A percentile compares a stretch with the other conserved stretches of the same genome.
phyloP scores from a whole-genome alignment of 2,888 invertebrate species.

The Galerucella pusilla region DNA sequence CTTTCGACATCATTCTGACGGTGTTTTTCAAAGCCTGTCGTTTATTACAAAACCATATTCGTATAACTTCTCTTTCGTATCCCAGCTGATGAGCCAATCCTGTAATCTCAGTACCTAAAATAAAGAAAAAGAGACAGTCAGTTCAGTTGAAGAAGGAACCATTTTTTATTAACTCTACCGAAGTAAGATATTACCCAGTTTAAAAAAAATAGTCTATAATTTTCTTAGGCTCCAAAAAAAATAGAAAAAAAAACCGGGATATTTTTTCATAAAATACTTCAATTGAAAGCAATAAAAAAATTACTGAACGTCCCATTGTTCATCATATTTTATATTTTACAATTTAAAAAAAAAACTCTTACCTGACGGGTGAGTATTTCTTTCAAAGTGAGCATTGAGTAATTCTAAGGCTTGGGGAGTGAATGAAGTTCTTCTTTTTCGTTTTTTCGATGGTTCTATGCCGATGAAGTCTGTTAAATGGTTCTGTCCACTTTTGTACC shows the following conservation, averaged over 20 bases:
- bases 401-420: slow-evolving; percentile 96
- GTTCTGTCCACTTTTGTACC: slow-evolving; percentile 92
- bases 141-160: too few relatives aligned
- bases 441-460: slow-evolving; percentile 95
- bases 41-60: slow-evolving; percentile 99
- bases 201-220: too few relatives aligned
- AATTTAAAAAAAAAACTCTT: slow-evolving; percentile 51
- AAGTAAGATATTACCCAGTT: too few relatives aligned
- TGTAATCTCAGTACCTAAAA: slow-evolving; percentile 94
- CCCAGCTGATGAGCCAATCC: slow-evolving; percentile 94
- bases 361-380: slow-evolving; percentile 99
- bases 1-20: slow-evolving; percentile 94
- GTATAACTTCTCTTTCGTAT: slow-evolving; percentile 96
- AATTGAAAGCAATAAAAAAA: too few relatives aligned
- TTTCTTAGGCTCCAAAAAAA: too few relatives aligned
- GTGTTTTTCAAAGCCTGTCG: slow-evolving; percentile 97
- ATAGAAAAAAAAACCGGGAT: too few relatives aligned
- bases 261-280: too few relatives aligned
- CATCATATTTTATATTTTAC: background rate
- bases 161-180: too few relatives aligned
- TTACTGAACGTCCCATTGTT: too few relatives aligned
- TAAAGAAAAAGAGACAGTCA: slow-evolving; percentile 35
- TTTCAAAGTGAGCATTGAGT: slow-evolving; percentile 94
- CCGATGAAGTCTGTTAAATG: slow-evolving; percentile 96
- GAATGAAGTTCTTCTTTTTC: slow-evolving; percentile 96